Percentiles rank a stretch among this genome's conserved stretches.
phyloP scores from a whole-genome alignment of 2,888 invertebrate species.

The Orchesella flavescens region DNA sequence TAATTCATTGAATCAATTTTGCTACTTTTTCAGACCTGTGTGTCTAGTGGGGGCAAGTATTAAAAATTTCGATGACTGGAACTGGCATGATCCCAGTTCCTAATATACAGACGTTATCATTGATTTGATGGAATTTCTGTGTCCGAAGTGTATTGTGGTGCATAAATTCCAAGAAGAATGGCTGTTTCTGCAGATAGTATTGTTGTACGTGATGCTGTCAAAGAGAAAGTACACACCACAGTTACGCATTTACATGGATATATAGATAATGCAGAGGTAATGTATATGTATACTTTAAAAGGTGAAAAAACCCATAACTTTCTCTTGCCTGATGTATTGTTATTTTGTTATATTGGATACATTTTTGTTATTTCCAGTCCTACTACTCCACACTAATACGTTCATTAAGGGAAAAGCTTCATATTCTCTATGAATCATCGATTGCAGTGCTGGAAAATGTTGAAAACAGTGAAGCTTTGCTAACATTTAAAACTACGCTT shows the following conservation, averaged over 20 bases:
- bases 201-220: conserved; percentile 49
- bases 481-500: conserved; percentile 34
- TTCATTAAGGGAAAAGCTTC: conserved; percentile 53
- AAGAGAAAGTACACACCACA: conserved; percentile 48
- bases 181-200: conserved; percentile 36
- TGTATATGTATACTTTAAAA: neutral
- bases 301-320: neutral
- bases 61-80: too few species aligned
- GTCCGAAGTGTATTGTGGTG: too few species aligned
- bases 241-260: conserved; percentile 46
- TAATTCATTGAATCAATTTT: too few species aligned
- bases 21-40: too few species aligned
- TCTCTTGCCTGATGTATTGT: neutral
- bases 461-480: conserved; percentile 57
- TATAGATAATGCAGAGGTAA: conserved; percentile 59
- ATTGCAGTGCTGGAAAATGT: conserved; percentile 56
- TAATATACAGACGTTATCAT: too few species aligned
- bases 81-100: too few species aligned
- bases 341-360: conserved; percentile 7
- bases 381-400: conserved; percentile 58
- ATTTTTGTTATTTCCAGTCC: conserved; percentile 32
- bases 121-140: too few species aligned
- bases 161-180: conserved; percentile 18
- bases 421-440: conserved; percentile 56
- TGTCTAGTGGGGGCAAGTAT: too few species aligned